Conservation (phyloP, 1,140 invertebrate species). For the Limonius californicus region DNA sequence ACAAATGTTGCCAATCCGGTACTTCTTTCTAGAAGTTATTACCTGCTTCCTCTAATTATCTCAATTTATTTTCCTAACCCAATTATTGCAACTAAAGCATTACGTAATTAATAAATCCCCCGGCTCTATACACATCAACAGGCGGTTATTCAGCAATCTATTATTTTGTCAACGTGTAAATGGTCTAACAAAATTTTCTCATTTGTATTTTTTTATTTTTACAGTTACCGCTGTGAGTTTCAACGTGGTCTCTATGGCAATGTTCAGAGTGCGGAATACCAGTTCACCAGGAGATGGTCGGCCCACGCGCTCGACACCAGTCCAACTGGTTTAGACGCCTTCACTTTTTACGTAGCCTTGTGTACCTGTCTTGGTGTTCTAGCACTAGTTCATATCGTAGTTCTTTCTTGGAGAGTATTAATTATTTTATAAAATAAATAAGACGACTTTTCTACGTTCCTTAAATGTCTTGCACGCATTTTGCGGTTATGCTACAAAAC, state of each 20-base stretch:
- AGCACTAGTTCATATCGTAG: constrained; percentile 12
- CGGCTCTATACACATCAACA: too few species aligned
- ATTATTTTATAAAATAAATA: constrained; percentile 13
- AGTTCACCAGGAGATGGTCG: constrained; percentile 9
- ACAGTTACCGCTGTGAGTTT: background rate
- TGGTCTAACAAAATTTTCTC: too few species aligned
- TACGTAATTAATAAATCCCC: too few species aligned
- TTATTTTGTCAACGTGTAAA: too few species aligned
- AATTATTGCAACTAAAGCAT: too few species aligned
- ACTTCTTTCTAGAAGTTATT: too few species aligned
- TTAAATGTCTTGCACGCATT: background rate
- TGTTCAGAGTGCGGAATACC: background rate
- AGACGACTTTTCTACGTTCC: background rate
- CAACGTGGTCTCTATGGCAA: background rate
- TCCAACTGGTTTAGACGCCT: constrained; percentile 43
- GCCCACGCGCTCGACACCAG: constrained; percentile 41
- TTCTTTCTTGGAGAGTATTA: constrained; percentile 10
- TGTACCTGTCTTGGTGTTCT: constrained; percentile 5
- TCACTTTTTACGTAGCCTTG: constrained; percentile 37
- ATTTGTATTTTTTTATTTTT: background rate
- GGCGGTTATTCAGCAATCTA: too few species aligned
- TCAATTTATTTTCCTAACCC: too few species aligned
- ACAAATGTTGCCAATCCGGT: too few species aligned
- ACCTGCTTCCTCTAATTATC: too few species aligned
- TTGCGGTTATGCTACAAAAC: background rate